Percentiles rank a stretch among this genome's conserved stretches.
These are phyloP conservation scores for Beris chalybata DNA, from an alignment of 2,888 invertebrate genomes.

Conservation along the genomic window DNA sequence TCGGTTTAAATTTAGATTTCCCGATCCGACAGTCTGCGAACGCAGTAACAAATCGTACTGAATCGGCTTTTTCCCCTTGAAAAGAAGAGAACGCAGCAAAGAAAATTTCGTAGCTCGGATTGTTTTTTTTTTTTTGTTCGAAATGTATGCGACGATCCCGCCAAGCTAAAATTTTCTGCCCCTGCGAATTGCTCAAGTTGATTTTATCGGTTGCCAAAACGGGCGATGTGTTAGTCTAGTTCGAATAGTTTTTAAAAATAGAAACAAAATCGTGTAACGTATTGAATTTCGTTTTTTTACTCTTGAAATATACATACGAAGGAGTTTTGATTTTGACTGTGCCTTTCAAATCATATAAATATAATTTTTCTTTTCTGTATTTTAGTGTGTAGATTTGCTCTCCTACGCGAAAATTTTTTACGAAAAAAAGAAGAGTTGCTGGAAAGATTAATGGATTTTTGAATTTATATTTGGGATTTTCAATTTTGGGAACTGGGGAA, in stretches of 20 bases:
- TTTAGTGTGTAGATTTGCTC: neutral
- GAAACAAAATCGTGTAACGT: slow-evolving; percentile 24
- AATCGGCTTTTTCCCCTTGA: too few relatives aligned
- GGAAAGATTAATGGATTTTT: neutral
- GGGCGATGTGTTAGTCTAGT: slow-evolving; percentile 34
- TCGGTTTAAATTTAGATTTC: slow-evolving; percentile 4
- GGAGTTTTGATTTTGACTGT: slow-evolving; percentile 1
- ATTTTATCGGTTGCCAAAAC: slow-evolving; percentile 34
- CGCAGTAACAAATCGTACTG: too few relatives aligned
- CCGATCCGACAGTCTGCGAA: neutral
- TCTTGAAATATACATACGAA: slow-evolving; percentile 5
- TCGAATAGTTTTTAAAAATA: slow-evolving; percentile 38
- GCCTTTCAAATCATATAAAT: neutral
- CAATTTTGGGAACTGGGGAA: too few relatives aligned
- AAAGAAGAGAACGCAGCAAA: too few relatives aligned
- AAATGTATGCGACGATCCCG: slow-evolving; percentile 8
- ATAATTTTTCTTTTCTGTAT: slow-evolving; percentile 5
- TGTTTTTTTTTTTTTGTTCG: too few relatives aligned
- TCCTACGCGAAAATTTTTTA: neutral
- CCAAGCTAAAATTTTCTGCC: neutral
- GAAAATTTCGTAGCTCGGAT: too few relatives aligned
- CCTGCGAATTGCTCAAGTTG: slow-evolving; percentile 11
- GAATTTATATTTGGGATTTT: too few relatives aligned
- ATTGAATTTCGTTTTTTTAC: slow-evolving; percentile 38
- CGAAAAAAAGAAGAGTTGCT: neutral